Base-by-base conservation (phyloP, 2,888 invertebrate species). In the Chrysolina americana region DNA sequence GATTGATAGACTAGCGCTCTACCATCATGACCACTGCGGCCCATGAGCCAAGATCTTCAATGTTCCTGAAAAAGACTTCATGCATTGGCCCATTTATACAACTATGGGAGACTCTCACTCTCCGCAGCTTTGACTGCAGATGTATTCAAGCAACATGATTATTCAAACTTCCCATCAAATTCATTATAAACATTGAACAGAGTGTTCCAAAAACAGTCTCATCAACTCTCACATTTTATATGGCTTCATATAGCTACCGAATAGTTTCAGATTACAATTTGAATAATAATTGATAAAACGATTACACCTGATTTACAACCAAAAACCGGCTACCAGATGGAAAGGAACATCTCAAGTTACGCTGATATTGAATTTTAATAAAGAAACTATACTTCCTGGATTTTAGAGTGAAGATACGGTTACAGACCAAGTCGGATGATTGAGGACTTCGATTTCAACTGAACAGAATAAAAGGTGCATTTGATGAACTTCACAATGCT, bases 191-290 rank as follows among this genome's bases (percentile, higher is more conserved):
- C n/a, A 36, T 66, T 28, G 17, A 65, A 53, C 13, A 21, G 21
- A 53, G 21, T 53, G 19, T 53, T 53, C 0, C 21, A 3, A 53
- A 53, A 53, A 53, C 53, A 53, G 21, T 1, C 66, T 15, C 6
- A 41, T 48, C 47, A 15, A 48, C 23, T 64, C 21, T 66, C 48
- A 66, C 48, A 48, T 50, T 44, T 66, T 66, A 17, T 28, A 53
- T 4, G 50, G 48, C 66, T 66, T 66, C 66, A n/a, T 36, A 36
- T 23, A 50, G 66, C 66, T 66, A 28, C 66, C 41, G 66, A 66
- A 66, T 15, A 66, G 66, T 66, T 50, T 66, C 48, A 6, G 28
- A 36, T 66, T 50, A 66, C 66, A 28, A 28, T 66, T 66, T 53
- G 19, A 53, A 28, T 50, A 66, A 66, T 50, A 50, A 66, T 66